These are phyloP conservation scores for Leptinotarsa peninsularis DNA, from an alignment of 2,888 invertebrate genomes.

Conservation along the genomic window DNA sequence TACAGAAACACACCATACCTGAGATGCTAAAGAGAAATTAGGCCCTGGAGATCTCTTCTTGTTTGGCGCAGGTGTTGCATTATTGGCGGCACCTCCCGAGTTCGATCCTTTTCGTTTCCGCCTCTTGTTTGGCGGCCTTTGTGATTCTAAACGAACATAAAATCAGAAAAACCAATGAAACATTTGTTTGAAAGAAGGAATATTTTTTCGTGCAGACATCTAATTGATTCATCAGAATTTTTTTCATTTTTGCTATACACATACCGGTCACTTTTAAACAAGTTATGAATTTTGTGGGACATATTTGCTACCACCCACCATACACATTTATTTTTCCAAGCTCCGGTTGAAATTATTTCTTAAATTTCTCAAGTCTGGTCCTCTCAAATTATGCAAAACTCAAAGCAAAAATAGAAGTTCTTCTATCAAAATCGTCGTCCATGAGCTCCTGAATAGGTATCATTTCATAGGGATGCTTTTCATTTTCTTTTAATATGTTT, in stretches of 20 bases:
- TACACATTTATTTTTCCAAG: not conserved
- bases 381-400: too few species aligned
- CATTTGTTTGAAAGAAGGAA: conserved; percentile 3
- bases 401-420: too few species aligned
- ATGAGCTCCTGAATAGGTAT: too few species aligned
- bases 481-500: too few species aligned
- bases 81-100: conserved; percentile 85
- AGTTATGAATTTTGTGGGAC: not conserved
- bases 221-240: conserved; percentile 49
- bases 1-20: conserved; percentile 70
- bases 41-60: conserved; percentile 97
- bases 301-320: not conserved
- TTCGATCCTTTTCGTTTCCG: conserved; percentile 96
- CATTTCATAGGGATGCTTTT: too few species aligned
- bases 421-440: too few species aligned
- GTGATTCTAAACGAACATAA: conserved; percentile 76
- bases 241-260: conserved; percentile 57
- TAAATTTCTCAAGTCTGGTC: too few species aligned
- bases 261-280: conserved; percentile 3
- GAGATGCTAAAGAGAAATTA: conserved; percentile 94
- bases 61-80: conserved; percentile 87
- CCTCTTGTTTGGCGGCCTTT: conserved; percentile 93
- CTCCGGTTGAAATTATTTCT: too few species aligned
- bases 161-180: conserved; percentile 29
- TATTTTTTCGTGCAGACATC: conserved; percentile 40